Evolutionary conservation across 1,140 invertebrate species (phyloP).

Genomic region (Oryctes rhinoceros): DNA sequence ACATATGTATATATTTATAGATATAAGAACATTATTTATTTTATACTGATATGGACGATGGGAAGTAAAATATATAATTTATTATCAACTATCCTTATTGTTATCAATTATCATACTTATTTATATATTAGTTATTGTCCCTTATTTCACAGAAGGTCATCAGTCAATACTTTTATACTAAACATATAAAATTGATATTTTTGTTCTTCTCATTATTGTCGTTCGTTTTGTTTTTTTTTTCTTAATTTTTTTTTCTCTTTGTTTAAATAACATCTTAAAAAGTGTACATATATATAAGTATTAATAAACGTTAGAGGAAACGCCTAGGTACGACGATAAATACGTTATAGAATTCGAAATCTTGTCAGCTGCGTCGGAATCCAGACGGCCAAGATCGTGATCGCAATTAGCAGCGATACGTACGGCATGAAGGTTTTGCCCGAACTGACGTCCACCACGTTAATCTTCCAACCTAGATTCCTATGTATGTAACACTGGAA

Average conservation of each 20-base stretch:
- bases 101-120: too few relatives aligned
- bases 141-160: conserved; percentile 26
- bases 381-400: background rate
- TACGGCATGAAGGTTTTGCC: conserved; percentile 40
- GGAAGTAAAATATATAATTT: conserved; percentile 29
- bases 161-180: conserved; percentile 28
- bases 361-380: background rate
- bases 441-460: conserved; percentile 78
- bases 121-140: conserved; percentile 4
- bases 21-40: conserved; percentile 20
- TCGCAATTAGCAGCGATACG: background rate
- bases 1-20: background rate
- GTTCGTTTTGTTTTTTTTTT: conserved; percentile 4
- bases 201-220: background rate
- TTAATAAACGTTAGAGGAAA: background rate
- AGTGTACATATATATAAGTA: too few relatives aligned
- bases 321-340: conserved; percentile 5
- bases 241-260: background rate
- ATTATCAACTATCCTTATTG: too few relatives aligned
- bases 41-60: conserved; percentile 26
- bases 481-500: conserved; percentile 90
- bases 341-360: background rate
- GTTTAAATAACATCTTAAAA: background rate
- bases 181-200: conserved; percentile 21
- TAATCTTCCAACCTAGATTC: conserved; percentile 93